Conservation (phyloP, 1,140 invertebrate genomes). For the Pollicipes pollicipes region DNA sequence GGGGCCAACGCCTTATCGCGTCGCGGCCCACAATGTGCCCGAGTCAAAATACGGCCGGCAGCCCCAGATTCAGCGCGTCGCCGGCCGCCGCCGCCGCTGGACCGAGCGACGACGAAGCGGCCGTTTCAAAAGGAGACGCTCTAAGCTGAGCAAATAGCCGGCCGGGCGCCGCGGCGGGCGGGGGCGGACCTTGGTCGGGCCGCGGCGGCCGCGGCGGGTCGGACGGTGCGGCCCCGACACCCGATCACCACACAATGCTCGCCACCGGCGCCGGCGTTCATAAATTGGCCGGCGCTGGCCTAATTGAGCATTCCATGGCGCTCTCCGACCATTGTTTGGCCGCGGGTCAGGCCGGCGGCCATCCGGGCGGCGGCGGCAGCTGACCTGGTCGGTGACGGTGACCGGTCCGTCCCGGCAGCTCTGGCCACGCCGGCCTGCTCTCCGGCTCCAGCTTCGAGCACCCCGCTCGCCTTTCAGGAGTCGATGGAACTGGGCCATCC, state of each 20-base stretch:
- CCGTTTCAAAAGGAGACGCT: neutral
- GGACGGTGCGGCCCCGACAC: neutral
- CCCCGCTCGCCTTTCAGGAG: no score
- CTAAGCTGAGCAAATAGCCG: neutral
- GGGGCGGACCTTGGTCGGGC: no score
- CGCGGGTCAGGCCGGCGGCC: no score
- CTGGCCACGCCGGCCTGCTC: no score
- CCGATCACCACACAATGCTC: neutral
- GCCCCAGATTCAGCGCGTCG: neutral
- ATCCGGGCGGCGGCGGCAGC: no score
- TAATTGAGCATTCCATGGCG: neutral
- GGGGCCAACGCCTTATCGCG: neutral
- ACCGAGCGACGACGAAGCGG: neutral
- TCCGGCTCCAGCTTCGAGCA: no score
- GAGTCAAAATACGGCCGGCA: neutral
- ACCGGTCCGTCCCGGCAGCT: no score
- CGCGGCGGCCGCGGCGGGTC: no score
- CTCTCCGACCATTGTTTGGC: neutral
- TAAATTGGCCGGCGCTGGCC: neutral
- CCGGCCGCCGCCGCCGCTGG: no score
- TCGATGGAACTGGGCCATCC: no score
- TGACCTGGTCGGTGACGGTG: no score
- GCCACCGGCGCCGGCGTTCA: neutral
- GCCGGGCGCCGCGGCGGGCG: no score
- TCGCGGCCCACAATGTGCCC: neutral